Evolutionary conservation across 2,113 vertebrate species (phyloP).

Genomic region (Merops nubicus): DNA sequence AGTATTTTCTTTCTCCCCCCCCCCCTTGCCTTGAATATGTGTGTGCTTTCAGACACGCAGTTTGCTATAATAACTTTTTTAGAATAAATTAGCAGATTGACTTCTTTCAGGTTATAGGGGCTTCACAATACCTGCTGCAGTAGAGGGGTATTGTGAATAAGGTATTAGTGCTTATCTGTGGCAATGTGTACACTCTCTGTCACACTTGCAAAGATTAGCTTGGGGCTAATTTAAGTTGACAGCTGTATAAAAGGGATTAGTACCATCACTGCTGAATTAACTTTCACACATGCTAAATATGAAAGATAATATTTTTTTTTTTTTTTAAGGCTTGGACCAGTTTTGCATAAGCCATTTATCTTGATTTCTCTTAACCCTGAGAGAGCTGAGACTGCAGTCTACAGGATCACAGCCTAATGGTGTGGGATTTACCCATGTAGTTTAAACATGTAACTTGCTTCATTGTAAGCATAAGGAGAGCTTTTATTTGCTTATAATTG

Average conservation of each 20-base stretch:
- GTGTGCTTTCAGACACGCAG: background rate
- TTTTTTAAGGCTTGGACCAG: background rate
- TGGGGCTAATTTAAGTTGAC: constrained; percentile 55
- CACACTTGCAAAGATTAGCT: constrained; percentile 11
- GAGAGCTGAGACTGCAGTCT: background rate
- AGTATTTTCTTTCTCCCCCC: background rate
- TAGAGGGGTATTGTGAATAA: constrained; percentile 1
- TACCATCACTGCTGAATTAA: background rate
- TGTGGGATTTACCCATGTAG: background rate
- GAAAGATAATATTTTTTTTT: background rate
- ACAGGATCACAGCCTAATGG: background rate
- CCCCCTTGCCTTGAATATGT: background rate
- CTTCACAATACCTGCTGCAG: background rate
- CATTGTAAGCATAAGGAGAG: background rate
- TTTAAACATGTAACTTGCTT: background rate
- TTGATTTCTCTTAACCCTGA: constrained; percentile 28
- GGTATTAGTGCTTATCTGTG: background rate
- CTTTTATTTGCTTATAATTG: background rate
- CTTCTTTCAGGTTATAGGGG: background rate
- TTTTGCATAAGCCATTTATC: constrained; percentile 60
- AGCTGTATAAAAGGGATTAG: constrained; percentile 63
- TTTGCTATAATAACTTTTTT: background rate
- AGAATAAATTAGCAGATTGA: background rate
- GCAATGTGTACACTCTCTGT: background rate
- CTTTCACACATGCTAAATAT: constrained; percentile 38